A percentile compares a stretch with the other conserved stretches of the same genome.
Conservation (phyloP, 2,113 vertebrate genomes). For the Psilopogon haemacephalus region DNA sequence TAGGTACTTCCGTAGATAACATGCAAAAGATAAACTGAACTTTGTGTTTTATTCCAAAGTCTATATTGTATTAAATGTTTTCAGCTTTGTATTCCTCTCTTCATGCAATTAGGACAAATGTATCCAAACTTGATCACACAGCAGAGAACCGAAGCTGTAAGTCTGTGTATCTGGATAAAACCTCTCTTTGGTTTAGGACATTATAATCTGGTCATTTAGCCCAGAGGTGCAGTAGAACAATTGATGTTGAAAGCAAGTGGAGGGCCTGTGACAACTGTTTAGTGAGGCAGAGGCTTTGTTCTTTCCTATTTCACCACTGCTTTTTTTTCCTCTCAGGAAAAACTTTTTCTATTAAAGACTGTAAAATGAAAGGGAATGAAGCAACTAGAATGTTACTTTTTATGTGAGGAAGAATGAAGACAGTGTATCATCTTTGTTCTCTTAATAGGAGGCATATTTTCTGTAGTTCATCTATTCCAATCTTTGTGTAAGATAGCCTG, state of each 20-base stretch:
- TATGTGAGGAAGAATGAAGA: not conserved
- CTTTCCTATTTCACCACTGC: not conserved
- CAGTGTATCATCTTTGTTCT: not conserved
- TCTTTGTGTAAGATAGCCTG: not conserved
- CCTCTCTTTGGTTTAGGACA: not conserved
- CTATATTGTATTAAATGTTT: not conserved
- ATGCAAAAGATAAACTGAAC: not conserved
- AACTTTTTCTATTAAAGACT: not conserved
- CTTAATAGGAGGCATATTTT: slow-evolving; percentile 21
- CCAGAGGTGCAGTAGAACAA: not conserved
- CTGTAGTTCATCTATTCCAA: not conserved
- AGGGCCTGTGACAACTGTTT: not conserved
- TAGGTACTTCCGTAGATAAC: not conserved
- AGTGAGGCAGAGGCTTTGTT: not conserved
- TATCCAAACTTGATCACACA: not conserved
- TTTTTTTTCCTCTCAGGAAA: not conserved
- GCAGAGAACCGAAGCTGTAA: not conserved
- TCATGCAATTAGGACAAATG: not conserved
- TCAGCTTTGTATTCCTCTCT: not conserved
- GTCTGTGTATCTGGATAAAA: not conserved
- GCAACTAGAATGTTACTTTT: not conserved
- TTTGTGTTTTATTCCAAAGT: not conserved
- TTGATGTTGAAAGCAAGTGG: not conserved
- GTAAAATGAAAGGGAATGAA: not conserved
- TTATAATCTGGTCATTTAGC: not conserved